Conservation (phyloP, 2,888 invertebrate species). For the Hydrotaea diabolus region DNA sequence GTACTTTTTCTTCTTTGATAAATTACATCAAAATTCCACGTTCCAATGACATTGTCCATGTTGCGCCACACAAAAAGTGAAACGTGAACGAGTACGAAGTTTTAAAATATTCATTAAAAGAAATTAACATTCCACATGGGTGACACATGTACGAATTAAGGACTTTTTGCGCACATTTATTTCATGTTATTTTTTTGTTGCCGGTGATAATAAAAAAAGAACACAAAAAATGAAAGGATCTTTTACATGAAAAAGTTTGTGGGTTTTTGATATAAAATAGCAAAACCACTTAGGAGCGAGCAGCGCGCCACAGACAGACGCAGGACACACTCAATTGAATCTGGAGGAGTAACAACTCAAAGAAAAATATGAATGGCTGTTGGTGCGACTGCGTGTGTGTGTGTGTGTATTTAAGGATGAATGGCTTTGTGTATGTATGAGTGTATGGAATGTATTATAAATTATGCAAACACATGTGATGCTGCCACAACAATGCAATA, state of each 20-base stretch:
- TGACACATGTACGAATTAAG: constrained; percentile 35
- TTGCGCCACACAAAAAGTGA: neutral
- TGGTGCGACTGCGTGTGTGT: too few relatives aligned
- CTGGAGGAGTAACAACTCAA: constrained; percentile 7
- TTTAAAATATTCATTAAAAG: constrained; percentile 51
- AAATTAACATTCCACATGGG: constrained; percentile 38
- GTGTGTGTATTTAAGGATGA: too few relatives aligned
- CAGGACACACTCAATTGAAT: constrained; percentile 35
- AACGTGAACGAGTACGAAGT: neutral
- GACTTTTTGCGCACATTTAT: constrained; percentile 16
- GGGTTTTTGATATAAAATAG: constrained; percentile 58
- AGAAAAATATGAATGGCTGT: constrained; percentile 15
- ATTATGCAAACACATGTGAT: constrained; percentile 67
- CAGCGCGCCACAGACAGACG: constrained; percentile 34
- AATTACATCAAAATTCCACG: constrained; percentile 3
- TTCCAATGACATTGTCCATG: neutral
- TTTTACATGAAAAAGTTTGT: constrained; percentile 51
- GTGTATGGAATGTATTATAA: constrained; percentile 45
- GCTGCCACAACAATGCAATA: constrained; percentile 59
- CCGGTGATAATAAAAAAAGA: constrained; percentile 42
- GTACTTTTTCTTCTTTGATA: neutral
- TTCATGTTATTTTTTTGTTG: constrained; percentile 5
- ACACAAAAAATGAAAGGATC: constrained; percentile 42
- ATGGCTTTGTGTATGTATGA: neutral
- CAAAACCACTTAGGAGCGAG: constrained; percentile 65